A percentile compares a stretch with the other conserved stretches of the same genome.
These are phyloP conservation scores for Campoletis raptor DNA, from an alignment of 2,888 invertebrate genomes.

Conservation along the genomic window DNA sequence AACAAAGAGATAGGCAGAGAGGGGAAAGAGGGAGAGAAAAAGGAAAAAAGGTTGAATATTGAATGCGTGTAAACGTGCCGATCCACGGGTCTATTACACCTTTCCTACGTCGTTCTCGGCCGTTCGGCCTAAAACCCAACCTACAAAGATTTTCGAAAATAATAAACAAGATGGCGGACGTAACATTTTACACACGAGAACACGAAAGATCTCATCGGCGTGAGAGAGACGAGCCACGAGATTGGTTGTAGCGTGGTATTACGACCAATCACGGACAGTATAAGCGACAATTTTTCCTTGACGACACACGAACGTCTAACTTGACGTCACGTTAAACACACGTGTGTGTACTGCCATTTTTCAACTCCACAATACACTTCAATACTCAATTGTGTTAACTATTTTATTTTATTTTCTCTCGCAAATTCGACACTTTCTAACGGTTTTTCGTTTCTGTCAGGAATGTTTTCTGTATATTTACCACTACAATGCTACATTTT, in stretches of 20 bases:
- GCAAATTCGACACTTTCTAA: neutral
- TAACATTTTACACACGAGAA: constrained; percentile 9
- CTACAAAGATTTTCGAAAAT: constrained; percentile 84
- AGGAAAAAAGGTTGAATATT: neutral
- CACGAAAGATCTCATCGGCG: constrained; percentile 16
- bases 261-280: constrained; percentile 70
- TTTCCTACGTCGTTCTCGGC: constrained; percentile 30
- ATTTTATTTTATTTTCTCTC: neutral
- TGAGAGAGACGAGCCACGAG: constrained; percentile 71
- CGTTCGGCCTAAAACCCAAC: constrained; percentile 61
- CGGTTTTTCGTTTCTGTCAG: neutral
- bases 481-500: constrained; percentile 5
- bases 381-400: neutral
- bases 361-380: neutral
- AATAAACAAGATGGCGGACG: constrained; percentile 83
- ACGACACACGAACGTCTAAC: constrained; percentile 68
- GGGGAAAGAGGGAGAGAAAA: neutral
- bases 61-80: constrained; percentile 19
- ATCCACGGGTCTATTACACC: constrained; percentile 31
- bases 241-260: constrained; percentile 74
- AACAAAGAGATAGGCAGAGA: neutral
- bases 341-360: constrained; percentile 76
- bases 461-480: neutral
- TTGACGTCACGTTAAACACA: constrained; percentile 79
- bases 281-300: constrained; percentile 72